Percentiles rank a stretch among this genome's conserved stretches.
Conservation (phyloP, 2,113 vertebrate species). For the Cyanistes caeruleus region DNA sequence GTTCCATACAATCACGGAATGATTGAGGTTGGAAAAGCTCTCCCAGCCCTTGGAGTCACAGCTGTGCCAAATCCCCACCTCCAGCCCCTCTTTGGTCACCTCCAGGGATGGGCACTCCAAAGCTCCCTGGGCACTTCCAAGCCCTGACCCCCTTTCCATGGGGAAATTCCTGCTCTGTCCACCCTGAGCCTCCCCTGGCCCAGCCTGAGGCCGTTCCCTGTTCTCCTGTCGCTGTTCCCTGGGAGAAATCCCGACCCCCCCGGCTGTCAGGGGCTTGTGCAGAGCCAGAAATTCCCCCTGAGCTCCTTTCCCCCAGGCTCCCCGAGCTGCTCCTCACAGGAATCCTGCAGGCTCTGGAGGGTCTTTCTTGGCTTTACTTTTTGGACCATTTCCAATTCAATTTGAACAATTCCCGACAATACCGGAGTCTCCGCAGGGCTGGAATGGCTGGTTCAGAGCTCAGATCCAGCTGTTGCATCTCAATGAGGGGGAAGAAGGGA, state of each 20-base stretch:
- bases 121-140: no score
- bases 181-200: background rate
- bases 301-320: background rate
- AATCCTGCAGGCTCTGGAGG: background rate
- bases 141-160: background rate
- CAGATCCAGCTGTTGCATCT: fast-evolving
- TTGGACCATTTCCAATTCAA: background rate
- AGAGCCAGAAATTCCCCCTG: background rate
- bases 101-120: background rate
- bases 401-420: no score
- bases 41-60: fast-evolving
- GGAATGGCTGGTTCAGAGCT: fast-evolving
- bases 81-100: background rate
- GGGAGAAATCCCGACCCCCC: background rate
- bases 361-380: background rate
- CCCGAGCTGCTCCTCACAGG: background rate
- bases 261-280: no score
- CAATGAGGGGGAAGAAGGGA: fast-evolving
- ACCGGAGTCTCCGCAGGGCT: fast-evolving
- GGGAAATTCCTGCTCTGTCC: no score
- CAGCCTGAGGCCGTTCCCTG: background rate
- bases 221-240: background rate
- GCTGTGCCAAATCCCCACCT: background rate
- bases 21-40: fast-evolving
- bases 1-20: background rate